Percentiles rank a stretch among this genome's conserved stretches.
These are phyloP conservation scores for Macrophya annulata DNA, from an alignment of 2,888 invertebrate species.

Conservation along the genomic window DNA sequence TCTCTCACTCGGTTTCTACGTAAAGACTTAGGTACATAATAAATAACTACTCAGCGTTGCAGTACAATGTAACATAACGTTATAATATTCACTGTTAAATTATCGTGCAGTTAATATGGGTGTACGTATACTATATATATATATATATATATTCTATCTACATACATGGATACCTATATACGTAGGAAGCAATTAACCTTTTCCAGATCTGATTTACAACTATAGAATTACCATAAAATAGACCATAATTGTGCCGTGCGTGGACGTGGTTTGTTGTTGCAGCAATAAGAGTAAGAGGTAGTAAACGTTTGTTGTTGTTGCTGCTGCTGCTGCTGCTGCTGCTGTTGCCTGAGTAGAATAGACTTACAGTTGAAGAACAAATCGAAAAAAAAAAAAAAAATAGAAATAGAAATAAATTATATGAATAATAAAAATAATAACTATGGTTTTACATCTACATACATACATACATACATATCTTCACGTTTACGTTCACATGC, in stretches of 20 bases:
- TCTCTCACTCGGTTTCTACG: too few relatives aligned
- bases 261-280: neutral
- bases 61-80: neutral
- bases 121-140: too few relatives aligned
- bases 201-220: slow-evolving; percentile 34
- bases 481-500: too few relatives aligned
- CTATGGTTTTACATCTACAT: neutral
- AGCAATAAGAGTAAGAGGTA: slow-evolving; percentile 4
- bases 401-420: neutral
- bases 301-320: neutral
- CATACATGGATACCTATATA: too few relatives aligned
- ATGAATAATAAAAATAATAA: neutral
- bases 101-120: neutral
- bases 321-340: too few relatives aligned
- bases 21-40: too few relatives aligned
- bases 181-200: slow-evolving; percentile 45
- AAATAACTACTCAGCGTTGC: too few relatives aligned
- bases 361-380: neutral
- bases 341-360: slow-evolving; percentile 1
- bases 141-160: too few relatives aligned
- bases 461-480: too few relatives aligned
- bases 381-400: neutral
- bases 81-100: too few relatives aligned
- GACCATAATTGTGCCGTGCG: neutral
- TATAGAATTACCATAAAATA: slow-evolving; percentile 29